Conservation (phyloP, 2,797 vertebrate species). For the Sylvia borin region DNA sequence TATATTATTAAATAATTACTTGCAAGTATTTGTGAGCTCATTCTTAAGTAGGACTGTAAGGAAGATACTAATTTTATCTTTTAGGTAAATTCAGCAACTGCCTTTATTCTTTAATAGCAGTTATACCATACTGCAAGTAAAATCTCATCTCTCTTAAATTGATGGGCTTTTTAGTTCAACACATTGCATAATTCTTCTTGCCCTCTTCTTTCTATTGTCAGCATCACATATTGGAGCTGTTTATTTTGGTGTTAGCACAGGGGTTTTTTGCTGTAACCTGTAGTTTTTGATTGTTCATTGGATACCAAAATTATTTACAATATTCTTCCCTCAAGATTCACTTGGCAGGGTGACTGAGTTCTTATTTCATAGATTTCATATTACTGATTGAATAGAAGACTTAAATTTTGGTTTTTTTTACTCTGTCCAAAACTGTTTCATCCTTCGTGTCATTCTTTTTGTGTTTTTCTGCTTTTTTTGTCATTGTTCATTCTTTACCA, state of each 20-base stretch:
- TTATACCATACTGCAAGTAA: neutral
- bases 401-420: neutral
- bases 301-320: neutral
- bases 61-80: neutral
- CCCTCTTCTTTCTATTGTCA: neutral
- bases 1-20: neutral
- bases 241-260: neutral
- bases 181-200: neutral
- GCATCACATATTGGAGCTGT: neutral
- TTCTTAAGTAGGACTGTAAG: neutral
- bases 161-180: neutral
- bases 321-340: neutral
- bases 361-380: neutral
- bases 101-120: neutral
- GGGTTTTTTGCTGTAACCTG: rapidly evolving
- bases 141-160: neutral
- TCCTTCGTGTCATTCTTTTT: neutral
- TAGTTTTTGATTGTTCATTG: neutral
- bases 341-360: neutral
- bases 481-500: neutral
- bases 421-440: neutral
- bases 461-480: neutral
- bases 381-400: neutral
- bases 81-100: neutral
- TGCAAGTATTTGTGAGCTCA: neutral